Base-by-base conservation (phyloP, 2,797 vertebrate genomes). In the Periparus ater region DNA sequence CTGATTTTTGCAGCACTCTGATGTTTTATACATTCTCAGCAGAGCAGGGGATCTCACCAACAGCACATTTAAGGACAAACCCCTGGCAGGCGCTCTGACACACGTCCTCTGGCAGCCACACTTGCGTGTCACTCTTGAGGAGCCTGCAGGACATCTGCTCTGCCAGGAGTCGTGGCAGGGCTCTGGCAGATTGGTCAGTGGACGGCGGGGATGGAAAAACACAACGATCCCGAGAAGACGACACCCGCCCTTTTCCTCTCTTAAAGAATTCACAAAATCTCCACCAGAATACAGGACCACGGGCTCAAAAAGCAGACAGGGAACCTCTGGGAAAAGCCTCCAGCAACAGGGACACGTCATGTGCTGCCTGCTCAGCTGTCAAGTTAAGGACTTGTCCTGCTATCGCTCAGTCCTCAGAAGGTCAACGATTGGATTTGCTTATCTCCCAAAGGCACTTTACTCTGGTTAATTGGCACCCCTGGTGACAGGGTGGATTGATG, bases 351-450 rank as follows among this genome's bases (percentile, higher is more conserved):
- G 77, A 55, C 80, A 74, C 2, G 3, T 85, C 74, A 72, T 60
- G 50, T 22, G 53, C 47, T 96, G 91, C 89, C 91, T 70, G n/a
- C 74, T 70, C 57, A 82, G 71, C 85, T 96, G 91, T 89, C 91
- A 93, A 82, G 79, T 85, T 58, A 84, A 90, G 50, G 88, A 44
- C 74, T 91, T 91, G 93, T 95, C 74, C 91, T 95, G 88, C 93
- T 94, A 95, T 96, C 44, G 0, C 91, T 90, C 93, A 67, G 90
- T 68, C 88, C 94, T 94, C 80, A 47, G 80, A 79, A 95, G 96
- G 96, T 97, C 96, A 97, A 95, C 1, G 5, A 94, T 63, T 95
- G 90, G 93, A 89, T 96, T 96, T 96, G 42, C 91, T 97, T 96
- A 96, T 96, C 95, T 0, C 61, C 89, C 83, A 51, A 57, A 89